Evolutionary conservation across 2,797 vertebrate species (phyloP), one percentile per base, ranked within the genome.

Genomic region (Neosalanx taihuensis): DNA sequence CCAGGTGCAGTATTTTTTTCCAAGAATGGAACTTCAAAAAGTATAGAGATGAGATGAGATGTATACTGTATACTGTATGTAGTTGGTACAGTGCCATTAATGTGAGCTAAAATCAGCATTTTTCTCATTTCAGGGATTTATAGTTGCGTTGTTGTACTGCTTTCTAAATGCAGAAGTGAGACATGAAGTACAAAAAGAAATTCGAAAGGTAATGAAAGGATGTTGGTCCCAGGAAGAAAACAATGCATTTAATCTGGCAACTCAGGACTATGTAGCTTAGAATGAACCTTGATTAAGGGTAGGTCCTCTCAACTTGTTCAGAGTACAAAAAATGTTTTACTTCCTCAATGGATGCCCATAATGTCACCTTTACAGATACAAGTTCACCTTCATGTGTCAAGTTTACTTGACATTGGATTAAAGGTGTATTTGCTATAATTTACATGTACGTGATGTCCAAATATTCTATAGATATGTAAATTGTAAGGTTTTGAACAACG

Each of bases 161-260:
- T 92, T 92, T 77, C 83, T 92, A 67, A 92, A 92, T 0, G 66
- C 78, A 60, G 85, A 93, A 86, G 91, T 92, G 73, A 85, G 86
- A 93, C 89, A n/a, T 18, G 18, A n/a, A 9, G 92, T 92, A 17
- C 89, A 89, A 77, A 85, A 85, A 60, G 87, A 92, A 82, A 76
- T 92, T 75, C 84, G 76, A 75, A 87, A 86, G 71, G 82, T 64
- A 59, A 76, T 89, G 79, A 81, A 81, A 66, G 87, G 82, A 41
- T 89, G 81, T 70, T 70, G 81, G 46, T 82, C 79, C 0, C 81
- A 86, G 66, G 81, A 82, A 46, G 89, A 89, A 66, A 87, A 75
- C 67, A 90, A 86, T 0, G 76, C 76, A 30, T 84, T 91, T 64
- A 87, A 92, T 77, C 79, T 88, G 73, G 88, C 35, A 0, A 89